Evolutionary conservation across 2,888 invertebrate genomes (phyloP).

Genomic region (Lysandra bellargus): DNA sequence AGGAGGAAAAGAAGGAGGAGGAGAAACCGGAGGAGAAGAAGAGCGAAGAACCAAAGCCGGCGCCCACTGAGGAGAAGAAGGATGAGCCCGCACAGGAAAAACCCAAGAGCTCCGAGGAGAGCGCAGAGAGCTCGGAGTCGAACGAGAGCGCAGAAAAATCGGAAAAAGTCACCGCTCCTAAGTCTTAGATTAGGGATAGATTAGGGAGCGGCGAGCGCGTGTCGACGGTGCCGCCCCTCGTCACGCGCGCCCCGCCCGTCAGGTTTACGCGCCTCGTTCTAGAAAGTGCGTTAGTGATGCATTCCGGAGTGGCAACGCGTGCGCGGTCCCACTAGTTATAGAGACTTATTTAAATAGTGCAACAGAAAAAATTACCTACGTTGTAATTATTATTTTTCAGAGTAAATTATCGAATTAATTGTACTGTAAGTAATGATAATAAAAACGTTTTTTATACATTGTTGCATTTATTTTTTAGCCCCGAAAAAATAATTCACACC

Average conservation of each 20-base stretch:
- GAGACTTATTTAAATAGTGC: constrained; percentile 76
- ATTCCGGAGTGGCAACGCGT: constrained; percentile 50
- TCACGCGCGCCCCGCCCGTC: constrained; percentile 71
- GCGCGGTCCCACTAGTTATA: constrained; percentile 64
- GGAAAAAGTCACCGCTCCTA: constrained; percentile 49
- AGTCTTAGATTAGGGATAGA: constrained; percentile 57
- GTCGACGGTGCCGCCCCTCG: constrained; percentile 68
- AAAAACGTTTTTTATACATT: constrained; percentile 67
- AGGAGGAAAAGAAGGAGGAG: constrained; percentile 34
- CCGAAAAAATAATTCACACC: background rate
- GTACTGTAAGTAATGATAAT: constrained; percentile 72
- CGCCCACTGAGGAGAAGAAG: constrained; percentile 28
- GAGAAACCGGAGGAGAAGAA: constrained; percentile 25
- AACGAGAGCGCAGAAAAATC: constrained; percentile 55
- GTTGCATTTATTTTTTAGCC: constrained; percentile 45
- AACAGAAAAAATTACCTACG: constrained; percentile 67
- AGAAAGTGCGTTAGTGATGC: constrained; percentile 47
- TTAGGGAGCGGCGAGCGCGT: constrained; percentile 70
- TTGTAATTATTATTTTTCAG: constrained; percentile 74
- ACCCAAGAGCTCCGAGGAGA: constrained; percentile 55
- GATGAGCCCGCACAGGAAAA: constrained; percentile 38
- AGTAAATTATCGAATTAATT: constrained; percentile 79
- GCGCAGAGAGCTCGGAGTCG: constrained; percentile 54
- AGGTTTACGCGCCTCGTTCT: constrained; percentile 44
- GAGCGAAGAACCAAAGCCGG: constrained; percentile 31